Evolutionary conservation across 2,797 vertebrate genomes (phyloP).

Genomic region (Avahi laniger): DNA sequence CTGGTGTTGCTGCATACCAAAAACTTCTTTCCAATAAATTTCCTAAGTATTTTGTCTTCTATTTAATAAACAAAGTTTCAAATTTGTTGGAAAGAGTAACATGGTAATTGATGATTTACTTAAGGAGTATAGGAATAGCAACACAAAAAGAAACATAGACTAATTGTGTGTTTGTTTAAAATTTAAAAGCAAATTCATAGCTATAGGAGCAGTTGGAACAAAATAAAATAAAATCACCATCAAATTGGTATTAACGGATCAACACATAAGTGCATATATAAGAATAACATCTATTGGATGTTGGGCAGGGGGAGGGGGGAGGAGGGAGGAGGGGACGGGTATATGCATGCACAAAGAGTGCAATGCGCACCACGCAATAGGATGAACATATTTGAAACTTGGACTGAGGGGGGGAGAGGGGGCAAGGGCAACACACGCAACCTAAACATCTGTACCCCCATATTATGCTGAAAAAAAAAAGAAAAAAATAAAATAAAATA

Average conservation of each 20-base stretch:
- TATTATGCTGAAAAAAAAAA: too few species aligned
- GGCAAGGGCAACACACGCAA: too few species aligned
- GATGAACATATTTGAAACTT: too few species aligned
- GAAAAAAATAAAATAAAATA: background rate
- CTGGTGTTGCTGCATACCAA: background rate
- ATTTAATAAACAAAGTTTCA: background rate
- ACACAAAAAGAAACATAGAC: background rate
- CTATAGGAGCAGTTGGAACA: background rate
- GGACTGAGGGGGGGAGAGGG: too few species aligned
- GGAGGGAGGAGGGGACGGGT: too few species aligned
- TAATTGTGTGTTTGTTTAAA: constrained; percentile 26
- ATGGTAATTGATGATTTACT: constrained; percentile 46
- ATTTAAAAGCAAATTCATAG: constrained; percentile 33
- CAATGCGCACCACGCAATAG: too few species aligned
- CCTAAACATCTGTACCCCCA: too few species aligned
- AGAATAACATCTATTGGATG: too few species aligned
- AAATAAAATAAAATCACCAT: background rate
- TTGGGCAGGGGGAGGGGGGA: too few species aligned
- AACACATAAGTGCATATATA: too few species aligned
- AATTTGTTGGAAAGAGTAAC: constrained; percentile 51
- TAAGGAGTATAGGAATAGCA: constrained; percentile 49
- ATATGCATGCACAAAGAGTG: too few species aligned
- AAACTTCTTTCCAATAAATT: background rate
- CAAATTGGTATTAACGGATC: too few species aligned
- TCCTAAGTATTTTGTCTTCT: background rate